A percentile compares a stretch with the other conserved stretches of the same genome.
Evolutionary conservation across 1,140 invertebrate genomes (phyloP).

Genomic region (Solen grandis): DNA sequence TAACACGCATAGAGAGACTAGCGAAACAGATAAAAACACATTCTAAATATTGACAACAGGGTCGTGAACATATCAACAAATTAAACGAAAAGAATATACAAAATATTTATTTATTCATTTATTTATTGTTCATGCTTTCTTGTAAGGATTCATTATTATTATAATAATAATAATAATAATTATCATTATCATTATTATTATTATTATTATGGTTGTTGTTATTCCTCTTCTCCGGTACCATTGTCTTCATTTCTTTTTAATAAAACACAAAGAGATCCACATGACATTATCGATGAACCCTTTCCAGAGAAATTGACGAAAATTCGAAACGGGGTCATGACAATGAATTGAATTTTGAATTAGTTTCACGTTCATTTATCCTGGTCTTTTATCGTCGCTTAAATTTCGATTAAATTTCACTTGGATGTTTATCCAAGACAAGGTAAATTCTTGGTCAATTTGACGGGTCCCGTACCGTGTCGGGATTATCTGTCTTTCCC

Average conservation of each 20-base stretch:
- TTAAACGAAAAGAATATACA: not conserved
- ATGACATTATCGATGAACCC: not conserved
- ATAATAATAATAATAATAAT: conserved; percentile 46
- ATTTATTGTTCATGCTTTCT: conserved; percentile 12
- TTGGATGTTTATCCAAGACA: not conserved
- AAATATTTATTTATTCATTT: not conserved
- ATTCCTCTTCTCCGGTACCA: not conserved
- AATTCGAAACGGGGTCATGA: not conserved
- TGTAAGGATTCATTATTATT: conserved; percentile 33
- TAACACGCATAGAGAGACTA: not conserved
- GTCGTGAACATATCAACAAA: too few relatives aligned
- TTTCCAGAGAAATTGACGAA: not conserved
- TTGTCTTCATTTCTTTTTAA: not conserved
- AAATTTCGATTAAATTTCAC: not conserved
- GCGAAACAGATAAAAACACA: too few relatives aligned
- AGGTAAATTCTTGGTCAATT: not conserved
- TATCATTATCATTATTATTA: conserved; percentile 24
- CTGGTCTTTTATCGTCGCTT: conserved; percentile 35
- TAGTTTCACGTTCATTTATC: too few relatives aligned
- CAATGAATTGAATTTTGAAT: too few relatives aligned
- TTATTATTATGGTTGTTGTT: not conserved
- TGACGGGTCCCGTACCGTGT: not conserved
- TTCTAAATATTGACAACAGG: too few relatives aligned
- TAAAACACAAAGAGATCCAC: not conserved
- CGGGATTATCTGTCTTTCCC: not conserved